Percentiles rank a stretch among this genome's conserved stretches.
Conservation (phyloP, 1,140 invertebrate species). For the Oedothorax gibbosus region DNA sequence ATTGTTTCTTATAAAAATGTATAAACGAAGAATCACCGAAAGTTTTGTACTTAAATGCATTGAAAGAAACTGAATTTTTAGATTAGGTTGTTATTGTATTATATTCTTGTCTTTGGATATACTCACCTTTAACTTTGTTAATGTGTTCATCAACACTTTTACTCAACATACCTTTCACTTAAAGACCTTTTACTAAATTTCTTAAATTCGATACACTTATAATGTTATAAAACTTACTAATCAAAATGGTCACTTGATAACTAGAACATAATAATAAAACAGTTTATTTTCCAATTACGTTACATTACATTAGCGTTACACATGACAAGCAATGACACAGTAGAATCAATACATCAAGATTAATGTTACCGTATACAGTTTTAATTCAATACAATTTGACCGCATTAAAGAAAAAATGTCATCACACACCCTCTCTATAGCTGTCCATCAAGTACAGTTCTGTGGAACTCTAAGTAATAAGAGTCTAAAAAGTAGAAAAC, state of each 20-base stretch:
- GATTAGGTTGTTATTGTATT: too few relatives aligned
- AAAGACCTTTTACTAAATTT: too few relatives aligned
- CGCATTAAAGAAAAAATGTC: constrained; percentile 33
- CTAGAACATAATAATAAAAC: constrained; percentile 52
- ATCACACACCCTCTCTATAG: constrained; percentile 39
- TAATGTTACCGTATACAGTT: constrained; percentile 60
- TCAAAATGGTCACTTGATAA: neutral
- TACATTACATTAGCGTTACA: constrained; percentile 60
- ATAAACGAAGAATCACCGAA: too few relatives aligned
- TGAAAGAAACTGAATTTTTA: too few relatives aligned
- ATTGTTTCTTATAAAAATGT: too few relatives aligned
- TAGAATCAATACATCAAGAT: constrained; percentile 59
- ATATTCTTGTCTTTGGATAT: too few relatives aligned
- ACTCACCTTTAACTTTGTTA: too few relatives aligned
- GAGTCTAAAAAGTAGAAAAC: constrained; percentile 46
- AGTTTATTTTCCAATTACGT: constrained; percentile 60
- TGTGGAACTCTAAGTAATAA: constrained; percentile 35
- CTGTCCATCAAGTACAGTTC: constrained; percentile 27
- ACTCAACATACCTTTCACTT: too few relatives aligned
- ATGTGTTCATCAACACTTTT: too few relatives aligned
- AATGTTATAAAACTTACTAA: constrained; percentile 20
- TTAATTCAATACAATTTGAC: constrained; percentile 51
- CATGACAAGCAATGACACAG: constrained; percentile 59
- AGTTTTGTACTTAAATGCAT: too few relatives aligned
- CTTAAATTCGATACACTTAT: too few relatives aligned